Conservation (phyloP, 2,888 invertebrate genomes). For the Limnephilus rhombicus region DNA sequence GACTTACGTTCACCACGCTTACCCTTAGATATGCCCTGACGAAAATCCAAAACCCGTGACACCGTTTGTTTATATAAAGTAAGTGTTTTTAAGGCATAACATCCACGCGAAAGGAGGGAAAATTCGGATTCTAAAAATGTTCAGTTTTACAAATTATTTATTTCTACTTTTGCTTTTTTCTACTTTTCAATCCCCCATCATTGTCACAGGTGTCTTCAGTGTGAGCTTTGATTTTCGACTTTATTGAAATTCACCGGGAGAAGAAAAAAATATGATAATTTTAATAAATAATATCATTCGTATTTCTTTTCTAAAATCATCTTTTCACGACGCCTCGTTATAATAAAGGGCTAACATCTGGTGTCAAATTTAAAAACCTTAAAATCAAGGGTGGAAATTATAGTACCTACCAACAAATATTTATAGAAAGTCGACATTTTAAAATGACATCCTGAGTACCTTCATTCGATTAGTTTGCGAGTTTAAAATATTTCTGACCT, state of each 20-base stretch:
- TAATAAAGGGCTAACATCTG: background rate
- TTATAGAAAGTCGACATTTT: background rate
- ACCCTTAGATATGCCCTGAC: too few species aligned
- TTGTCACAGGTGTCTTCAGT: background rate
- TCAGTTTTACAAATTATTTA: background rate
- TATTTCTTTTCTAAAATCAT: background rate
- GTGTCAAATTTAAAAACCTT: conserved; percentile 28
- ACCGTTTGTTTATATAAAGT: too few species aligned
- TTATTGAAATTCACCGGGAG: background rate
- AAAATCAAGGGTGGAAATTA: background rate
- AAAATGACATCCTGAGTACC: background rate
- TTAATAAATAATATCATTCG: background rate
- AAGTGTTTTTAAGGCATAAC: too few species aligned
- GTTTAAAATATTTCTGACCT: too few species aligned
- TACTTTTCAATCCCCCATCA: background rate
- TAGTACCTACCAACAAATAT: background rate
- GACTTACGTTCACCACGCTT: too few species aligned
- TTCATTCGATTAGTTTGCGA: too few species aligned
- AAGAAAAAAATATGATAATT: background rate
- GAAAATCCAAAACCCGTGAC: too few species aligned
- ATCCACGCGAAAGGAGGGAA: too few species aligned
- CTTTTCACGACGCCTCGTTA: background rate
- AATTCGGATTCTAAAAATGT: too few species aligned
- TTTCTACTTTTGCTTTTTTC: background rate
- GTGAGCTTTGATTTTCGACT: background rate